phyloP scores from a whole-genome alignment of 1,140 invertebrate genomes.

The Drosophila equinoxialis region DNA sequence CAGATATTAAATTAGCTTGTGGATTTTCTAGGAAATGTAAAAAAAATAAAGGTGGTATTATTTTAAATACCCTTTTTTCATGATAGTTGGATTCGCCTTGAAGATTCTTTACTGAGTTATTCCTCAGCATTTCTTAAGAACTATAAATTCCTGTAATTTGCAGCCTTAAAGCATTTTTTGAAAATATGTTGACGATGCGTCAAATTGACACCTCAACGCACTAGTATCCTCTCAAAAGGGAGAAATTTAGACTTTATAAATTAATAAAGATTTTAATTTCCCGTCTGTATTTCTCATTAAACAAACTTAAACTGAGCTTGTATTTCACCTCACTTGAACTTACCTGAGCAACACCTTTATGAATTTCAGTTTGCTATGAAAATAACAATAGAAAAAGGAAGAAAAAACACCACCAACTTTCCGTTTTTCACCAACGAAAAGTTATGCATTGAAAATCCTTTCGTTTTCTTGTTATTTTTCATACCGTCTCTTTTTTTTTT shows the following conservation, averaged over 20 bases:
- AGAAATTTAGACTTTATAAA: conserved; percentile 44
- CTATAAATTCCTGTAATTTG: neutral
- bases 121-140: neutral
- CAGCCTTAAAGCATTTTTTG: neutral
- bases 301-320: no score
- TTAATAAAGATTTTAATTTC: conserved; percentile 54
- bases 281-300: neutral
- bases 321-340: conserved; percentile 14
- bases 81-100: no score
- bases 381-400: conserved; percentile 35
- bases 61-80: no score
- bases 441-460: conserved; percentile 65
- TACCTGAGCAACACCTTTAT: conserved; percentile 8
- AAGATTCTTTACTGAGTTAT: no score
- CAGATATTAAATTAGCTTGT: no score
- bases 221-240: neutral
- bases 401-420: conserved; percentile 35
- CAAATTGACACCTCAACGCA: no score
- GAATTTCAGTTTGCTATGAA: conserved; percentile 23
- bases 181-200: no score
- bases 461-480: conserved; percentile 28
- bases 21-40: no score
- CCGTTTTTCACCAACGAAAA: conserved; percentile 61
- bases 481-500: neutral
- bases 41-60: no score